phyloP scores from a whole-genome alignment of 2,113 vertebrate genomes.

The Gallinago paraguaiae region DNA sequence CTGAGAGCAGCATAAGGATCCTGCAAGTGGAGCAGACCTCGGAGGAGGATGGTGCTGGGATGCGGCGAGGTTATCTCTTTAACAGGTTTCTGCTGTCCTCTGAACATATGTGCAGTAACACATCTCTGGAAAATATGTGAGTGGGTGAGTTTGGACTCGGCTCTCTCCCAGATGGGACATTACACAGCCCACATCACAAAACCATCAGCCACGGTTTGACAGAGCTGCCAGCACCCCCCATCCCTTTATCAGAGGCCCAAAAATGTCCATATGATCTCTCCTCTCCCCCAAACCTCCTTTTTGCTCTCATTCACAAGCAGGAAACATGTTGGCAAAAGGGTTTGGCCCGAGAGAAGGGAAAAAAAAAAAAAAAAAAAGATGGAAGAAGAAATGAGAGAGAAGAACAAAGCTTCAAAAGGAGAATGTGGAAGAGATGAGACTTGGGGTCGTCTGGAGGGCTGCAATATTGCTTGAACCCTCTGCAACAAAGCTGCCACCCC shows the following conservation, averaged over 20 bases:
- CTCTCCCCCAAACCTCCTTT: not conserved
- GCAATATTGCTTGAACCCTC: not conserved
- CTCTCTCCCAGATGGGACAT: conserved; percentile 53
- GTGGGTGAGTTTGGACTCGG: conserved; percentile 52
- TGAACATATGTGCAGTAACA: conserved; percentile 38
- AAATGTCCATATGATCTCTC: not conserved
- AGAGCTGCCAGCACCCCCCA: conserved; percentile 31
- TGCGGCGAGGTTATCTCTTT: not conserved
- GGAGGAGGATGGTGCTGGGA: not conserved
- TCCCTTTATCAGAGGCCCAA: conserved; percentile 22
- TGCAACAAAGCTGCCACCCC: not conserved
- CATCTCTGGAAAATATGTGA: conserved; percentile 49
- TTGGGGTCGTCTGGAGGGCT: not conserved
- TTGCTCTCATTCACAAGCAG: not conserved
- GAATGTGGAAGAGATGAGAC: not conserved
- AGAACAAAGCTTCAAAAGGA: not conserved
- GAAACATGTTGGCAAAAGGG: conserved; percentile 6
- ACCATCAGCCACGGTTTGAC: not conserved
- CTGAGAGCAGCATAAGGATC: not conserved
- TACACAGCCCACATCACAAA: conserved; percentile 55
- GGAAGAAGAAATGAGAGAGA: not conserved
- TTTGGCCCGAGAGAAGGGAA: not conserved
- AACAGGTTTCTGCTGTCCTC: conserved; percentile 50
- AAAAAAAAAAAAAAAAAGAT: not conserved
- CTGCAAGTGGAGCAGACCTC: not conserved